Evolutionary conservation across 2,888 invertebrate species (phyloP).

Genomic region (Norana najaformis): DNA sequence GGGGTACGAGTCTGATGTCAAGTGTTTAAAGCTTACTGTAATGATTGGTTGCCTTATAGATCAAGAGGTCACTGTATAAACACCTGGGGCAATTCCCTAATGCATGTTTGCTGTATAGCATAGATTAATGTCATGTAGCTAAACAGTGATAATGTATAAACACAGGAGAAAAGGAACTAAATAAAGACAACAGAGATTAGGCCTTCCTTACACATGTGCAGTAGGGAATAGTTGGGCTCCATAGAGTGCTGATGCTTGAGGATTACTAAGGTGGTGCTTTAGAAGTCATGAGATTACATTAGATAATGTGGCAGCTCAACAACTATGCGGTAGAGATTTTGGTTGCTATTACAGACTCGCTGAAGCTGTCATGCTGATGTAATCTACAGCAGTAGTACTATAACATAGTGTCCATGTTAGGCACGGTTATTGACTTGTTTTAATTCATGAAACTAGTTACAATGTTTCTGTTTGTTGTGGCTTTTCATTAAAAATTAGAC

Average conservation of each 20-base stretch:
- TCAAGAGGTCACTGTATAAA: neutral
- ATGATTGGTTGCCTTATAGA: constrained; percentile 4
- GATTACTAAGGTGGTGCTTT: neutral
- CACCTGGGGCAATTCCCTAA: neutral
- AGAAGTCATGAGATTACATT: too few species aligned
- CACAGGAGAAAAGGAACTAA: neutral
- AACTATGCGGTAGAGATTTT: neutral
- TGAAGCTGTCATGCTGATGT: too few species aligned
- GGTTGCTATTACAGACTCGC: neutral
- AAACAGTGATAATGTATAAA: neutral
- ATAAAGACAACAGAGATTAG: too few species aligned
- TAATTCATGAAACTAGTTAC: too few species aligned
- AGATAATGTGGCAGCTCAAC: too few species aligned
- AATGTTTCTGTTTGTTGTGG: too few species aligned
- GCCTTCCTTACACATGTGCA: neutral
- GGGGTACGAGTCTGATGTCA: neutral
- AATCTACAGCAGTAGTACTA: too few species aligned
- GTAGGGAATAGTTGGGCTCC: neutral
- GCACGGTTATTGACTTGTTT: too few species aligned
- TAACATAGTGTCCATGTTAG: too few species aligned
- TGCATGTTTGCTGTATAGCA: neutral
- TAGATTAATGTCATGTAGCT: neutral
- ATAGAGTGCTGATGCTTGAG: neutral
- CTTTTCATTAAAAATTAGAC: too few species aligned
- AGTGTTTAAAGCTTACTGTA: neutral